Conservation (phyloP, 1,140 invertebrate genomes). For the Polypedilum vanderplanki region DNA sequence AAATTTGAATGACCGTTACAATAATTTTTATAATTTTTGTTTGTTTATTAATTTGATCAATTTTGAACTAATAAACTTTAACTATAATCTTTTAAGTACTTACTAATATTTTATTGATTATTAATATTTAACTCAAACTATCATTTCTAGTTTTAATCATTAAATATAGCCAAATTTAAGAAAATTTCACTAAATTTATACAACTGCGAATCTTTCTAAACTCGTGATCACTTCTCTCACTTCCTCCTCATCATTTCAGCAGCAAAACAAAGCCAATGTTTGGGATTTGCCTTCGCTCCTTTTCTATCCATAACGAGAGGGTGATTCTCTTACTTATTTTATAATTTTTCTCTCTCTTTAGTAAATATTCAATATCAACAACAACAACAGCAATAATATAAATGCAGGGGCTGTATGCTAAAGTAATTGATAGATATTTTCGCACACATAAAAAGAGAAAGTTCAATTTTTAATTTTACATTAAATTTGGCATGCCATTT, state of each 20-base stretch:
- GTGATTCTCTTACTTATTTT: background rate
- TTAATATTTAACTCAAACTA: too few relatives aligned
- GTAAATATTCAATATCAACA: background rate
- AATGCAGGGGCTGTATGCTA: background rate
- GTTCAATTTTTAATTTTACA: slow-evolving; percentile 24
- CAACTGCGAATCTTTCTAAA: too few relatives aligned
- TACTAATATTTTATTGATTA: too few relatives aligned
- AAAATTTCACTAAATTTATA: too few relatives aligned
- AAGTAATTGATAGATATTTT: slow-evolving; percentile 20
- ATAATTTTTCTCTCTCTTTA: background rate
- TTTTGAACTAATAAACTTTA: too few relatives aligned
- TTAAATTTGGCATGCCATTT: slow-evolving; percentile 16
- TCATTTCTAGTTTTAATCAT: too few relatives aligned
- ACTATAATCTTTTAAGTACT: too few relatives aligned
- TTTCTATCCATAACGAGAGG: slow-evolving; percentile 14
- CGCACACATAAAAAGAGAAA: background rate
- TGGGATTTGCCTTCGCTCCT: slow-evolving; percentile 17
- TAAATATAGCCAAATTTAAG: too few relatives aligned
- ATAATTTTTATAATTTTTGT: too few relatives aligned
- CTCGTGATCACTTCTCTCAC: background rate
- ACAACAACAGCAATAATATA: background rate
- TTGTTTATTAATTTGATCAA: too few relatives aligned
- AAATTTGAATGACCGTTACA: too few relatives aligned
- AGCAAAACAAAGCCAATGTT: slow-evolving; percentile 26
- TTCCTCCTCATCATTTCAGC: background rate